Conservation (phyloP, 2,113 vertebrate genomes). For the Rhipidura dahli region DNA sequence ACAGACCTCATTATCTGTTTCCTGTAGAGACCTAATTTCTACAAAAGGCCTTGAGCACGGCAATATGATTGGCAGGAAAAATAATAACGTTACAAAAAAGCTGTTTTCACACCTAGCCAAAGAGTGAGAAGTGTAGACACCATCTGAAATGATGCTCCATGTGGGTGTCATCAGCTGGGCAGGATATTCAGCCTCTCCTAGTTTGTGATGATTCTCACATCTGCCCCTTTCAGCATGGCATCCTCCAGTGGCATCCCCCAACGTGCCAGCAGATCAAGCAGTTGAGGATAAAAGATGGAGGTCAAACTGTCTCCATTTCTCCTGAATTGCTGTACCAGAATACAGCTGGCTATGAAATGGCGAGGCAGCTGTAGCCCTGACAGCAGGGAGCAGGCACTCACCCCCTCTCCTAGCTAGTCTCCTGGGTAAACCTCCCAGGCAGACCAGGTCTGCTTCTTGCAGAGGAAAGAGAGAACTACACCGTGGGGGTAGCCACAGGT, state of each 20-base stretch:
- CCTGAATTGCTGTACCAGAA: background rate
- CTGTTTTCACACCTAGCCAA: background rate
- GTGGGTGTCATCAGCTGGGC: background rate
- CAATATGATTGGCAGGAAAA: background rate
- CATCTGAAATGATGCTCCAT: background rate
- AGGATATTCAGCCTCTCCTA: background rate
- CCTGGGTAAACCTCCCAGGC: background rate
- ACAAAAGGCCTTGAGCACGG: background rate
- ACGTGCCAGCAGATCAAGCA: background rate
- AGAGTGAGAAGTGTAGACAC: background rate
- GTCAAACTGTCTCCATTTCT: background rate
- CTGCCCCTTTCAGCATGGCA: background rate
- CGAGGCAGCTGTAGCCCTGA: background rate
- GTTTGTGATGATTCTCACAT: background rate
- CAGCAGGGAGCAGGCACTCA: background rate
- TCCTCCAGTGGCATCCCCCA: background rate
- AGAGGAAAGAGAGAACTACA: rapidly evolving
- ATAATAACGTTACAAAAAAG: background rate
- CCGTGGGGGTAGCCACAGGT: background rate
- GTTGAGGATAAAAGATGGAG: background rate
- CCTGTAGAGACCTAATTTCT: constrained; percentile 13
- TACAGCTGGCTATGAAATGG: background rate
- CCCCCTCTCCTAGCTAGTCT: background rate
- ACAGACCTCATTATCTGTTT: constrained; percentile 9
- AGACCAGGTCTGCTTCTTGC: background rate